These are phyloP conservation scores for Hypomecis punctinalis DNA, from an alignment of 2,888 invertebrate species.

Conservation along the genomic window DNA sequence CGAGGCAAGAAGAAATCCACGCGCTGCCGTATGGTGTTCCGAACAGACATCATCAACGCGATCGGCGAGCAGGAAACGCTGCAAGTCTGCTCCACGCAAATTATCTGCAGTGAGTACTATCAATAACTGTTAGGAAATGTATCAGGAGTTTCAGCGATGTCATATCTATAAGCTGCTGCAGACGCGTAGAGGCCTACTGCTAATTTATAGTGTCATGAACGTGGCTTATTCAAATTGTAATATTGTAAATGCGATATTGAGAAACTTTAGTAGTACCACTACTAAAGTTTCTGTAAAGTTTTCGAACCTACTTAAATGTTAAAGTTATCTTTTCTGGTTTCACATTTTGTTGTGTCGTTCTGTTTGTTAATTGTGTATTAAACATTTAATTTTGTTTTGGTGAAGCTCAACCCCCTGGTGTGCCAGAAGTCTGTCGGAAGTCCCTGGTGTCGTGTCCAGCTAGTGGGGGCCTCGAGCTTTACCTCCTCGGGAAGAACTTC, in stretches of 20 bases:
- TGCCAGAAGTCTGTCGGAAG: conserved; percentile 96
- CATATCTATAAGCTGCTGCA: no score
- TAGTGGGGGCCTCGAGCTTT: conserved; percentile 92
- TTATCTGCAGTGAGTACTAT: conserved; percentile 95
- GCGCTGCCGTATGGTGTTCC: conserved; percentile 96
- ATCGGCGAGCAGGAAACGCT: conserved; percentile 92
- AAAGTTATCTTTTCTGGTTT: background rate
- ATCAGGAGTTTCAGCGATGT: no score
- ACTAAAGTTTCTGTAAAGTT: no score
- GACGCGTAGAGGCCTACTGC: no score
- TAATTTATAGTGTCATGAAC: no score
- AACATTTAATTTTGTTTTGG: background rate
- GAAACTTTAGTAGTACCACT: no score
- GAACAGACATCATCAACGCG: conserved; percentile 91
- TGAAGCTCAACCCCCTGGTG: conserved; percentile 95
- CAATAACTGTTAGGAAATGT: no score
- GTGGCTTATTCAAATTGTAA: no score
- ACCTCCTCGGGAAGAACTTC: conserved; percentile 96
- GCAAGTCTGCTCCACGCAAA: conserved; percentile 95
- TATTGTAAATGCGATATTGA: no score
- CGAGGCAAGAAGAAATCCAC: conserved; percentile 97
- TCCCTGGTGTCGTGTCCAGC: conserved; percentile 92
- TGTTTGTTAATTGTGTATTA: background rate
- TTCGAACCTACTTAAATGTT: no score
- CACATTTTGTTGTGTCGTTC: background rate